Evolutionary conservation across 2,888 invertebrate genomes (phyloP), one percentile per base, ranked within the genome.

Genomic region (Nymphalis urticae): DNA sequence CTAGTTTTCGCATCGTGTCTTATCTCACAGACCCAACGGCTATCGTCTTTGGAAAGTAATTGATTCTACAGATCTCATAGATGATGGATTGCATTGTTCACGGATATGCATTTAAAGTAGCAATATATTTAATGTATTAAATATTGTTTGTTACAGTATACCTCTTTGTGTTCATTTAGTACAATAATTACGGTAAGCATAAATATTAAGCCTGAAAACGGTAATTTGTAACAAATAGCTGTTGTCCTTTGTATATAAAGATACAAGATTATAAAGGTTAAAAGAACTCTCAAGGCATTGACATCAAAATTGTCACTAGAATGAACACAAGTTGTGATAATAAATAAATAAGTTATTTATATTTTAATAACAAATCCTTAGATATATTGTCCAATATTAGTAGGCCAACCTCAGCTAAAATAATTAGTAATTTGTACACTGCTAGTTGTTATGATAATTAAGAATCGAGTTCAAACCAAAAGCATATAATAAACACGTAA

Each of bases 1-100:
- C 85, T 80, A 84, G 82, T 84, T 86, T 84, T 80, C 81, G 77
- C 80, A 71, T 86, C 80, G 73, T 87, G 87, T 79, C 81, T 88
- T 90, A 90, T 90, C 90, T 84, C 75, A 72, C 73, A 72, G 75
- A 68, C 61, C 76, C 69, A 70, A 65, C 76, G 80, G 80, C 84
- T 81, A 80, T 80, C 82, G 81, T 83, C 82, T 80, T 75, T 72
- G 66, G 75, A 83, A 80, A 84, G 84, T 80, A 83, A 84, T 83
- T 82, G 82, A 82, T 82, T 81, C 75, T 73, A 83, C 70, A 75
- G 75, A 84, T 82, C 81, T 75, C 75, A 75, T 74, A 77, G 77
- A 77, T 74, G 77, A 80, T 82, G 79, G 80, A 76, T 74, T 75
- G 72, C 76, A 76, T 72, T 70, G 62, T 70, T 68, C 58, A 56